Base-by-base conservation (phyloP, 1,140 invertebrate species). In the Muscidifurax raptorellus region DNA sequence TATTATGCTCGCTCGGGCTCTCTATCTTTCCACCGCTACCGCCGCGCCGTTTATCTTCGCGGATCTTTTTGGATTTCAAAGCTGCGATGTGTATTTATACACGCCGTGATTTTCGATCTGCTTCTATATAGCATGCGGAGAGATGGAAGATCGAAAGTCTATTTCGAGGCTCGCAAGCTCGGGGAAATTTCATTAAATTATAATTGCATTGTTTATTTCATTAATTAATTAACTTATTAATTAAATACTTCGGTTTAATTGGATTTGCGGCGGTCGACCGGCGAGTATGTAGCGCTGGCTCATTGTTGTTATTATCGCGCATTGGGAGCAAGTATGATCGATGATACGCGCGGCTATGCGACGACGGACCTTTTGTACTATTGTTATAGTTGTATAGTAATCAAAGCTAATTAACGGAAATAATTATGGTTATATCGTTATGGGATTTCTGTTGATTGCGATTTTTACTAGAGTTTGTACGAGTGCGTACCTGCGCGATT, bases 1-100 rank as follows among this genome's bases (percentile, higher is more conserved):
- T 89, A 90, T 91, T 91, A 92, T 87, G 86, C 36, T 36, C 47
- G 10, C 59, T 30, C 30, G 12, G 47, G 9, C 7, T n/a, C 64
- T 52, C 44, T 44, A 32, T 72, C 80, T 74, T 59, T 67, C 28
- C 28, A n/a, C 1, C 27, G 25, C 66, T 10, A 15, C 59, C 15
- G 59, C 59, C 9, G 59, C 15, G 10, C 25, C 28, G 10, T 40
- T 72, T 71, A 71, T 72, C 69, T 32, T 0, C 0, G 40, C 10
- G 71, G 36, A 76, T 74, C 72, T 74, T 74, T 74, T 30, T n/a
- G 27, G n/a, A 74, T 74, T 74, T 22, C 32, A 30, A 44, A 25
- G 32, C 30, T 44, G n/a, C 72, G 32, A 40, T 30, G 2, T 74
- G 32, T 74, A n/a, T n/a, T n/a, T n/a, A n/a, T n/a, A 32, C 72